A percentile compares a stretch with the other conserved stretches of the same genome.
Conservation (phyloP, 2,113 vertebrate species). For the Thymallus thymallus region DNA sequence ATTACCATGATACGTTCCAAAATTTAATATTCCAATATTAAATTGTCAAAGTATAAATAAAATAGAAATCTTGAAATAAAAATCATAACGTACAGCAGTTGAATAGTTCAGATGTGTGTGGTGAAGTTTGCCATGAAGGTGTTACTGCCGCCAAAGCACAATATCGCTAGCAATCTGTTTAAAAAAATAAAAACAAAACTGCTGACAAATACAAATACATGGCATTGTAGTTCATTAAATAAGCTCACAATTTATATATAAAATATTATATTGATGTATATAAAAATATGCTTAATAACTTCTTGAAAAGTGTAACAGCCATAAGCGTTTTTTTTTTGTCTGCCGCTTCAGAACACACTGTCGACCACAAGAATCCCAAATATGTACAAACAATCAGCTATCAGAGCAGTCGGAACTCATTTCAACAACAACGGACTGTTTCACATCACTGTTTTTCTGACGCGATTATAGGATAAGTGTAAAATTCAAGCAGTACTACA, state of each 20-base stretch:
- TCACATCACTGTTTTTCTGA: conserved; percentile 45
- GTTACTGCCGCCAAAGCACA: conserved; percentile 50
- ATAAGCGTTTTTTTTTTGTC: conserved; percentile 61
- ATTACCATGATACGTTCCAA: conserved; percentile 55
- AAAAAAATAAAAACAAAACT: conserved; percentile 76
- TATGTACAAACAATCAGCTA: conserved; percentile 70
- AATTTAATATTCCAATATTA: conserved; percentile 56
- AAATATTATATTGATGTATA: conserved; percentile 80
- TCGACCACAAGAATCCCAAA: conserved; percentile 67
- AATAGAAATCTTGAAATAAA: conserved; percentile 51
- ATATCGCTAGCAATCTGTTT: conserved; percentile 53
- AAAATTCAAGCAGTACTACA: conserved; percentile 62
- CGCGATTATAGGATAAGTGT: conserved; percentile 50
- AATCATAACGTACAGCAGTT: conserved; percentile 61
- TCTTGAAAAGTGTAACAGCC: conserved; percentile 75
- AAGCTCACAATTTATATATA: conserved; percentile 79
- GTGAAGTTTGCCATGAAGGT: conserved; percentile 55
- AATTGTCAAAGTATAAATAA: conserved; percentile 63
- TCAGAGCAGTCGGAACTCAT: conserved; percentile 58
- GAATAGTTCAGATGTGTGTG: conserved; percentile 58
- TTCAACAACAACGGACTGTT: conserved; percentile 56
- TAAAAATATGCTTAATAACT: conserved; percentile 79
- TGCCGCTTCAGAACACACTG: conserved; percentile 69
- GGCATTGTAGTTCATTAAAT: conserved; percentile 78
- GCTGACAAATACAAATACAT: conserved; percentile 82